phyloP scores from a whole-genome alignment of 2,888 invertebrate species.

The Pseudoips prasinana region DNA sequence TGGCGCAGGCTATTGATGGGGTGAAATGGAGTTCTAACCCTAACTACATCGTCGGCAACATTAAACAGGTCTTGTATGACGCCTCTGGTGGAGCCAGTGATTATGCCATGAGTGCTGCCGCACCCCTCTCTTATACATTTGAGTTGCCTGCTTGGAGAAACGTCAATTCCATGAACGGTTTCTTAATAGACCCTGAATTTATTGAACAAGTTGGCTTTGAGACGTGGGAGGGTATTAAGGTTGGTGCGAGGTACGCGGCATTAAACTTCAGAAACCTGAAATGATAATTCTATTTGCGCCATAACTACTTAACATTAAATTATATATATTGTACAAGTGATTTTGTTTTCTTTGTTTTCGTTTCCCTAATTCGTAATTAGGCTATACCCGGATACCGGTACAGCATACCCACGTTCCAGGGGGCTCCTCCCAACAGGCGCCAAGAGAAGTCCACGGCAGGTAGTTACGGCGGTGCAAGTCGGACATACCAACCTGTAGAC shows the following conservation, averaged over 20 bases:
- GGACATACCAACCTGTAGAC: too few relatives aligned
- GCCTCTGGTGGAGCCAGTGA: slow-evolving; percentile 85
- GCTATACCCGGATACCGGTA: too few relatives aligned
- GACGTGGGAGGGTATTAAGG: slow-evolving; percentile 83
- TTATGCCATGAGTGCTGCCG: slow-evolving; percentile 75
- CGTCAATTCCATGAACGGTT: slow-evolving; percentile 66
- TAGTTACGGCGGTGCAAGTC: too few relatives aligned
- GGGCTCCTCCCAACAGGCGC: too few relatives aligned
- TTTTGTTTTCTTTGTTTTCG: too few relatives aligned
- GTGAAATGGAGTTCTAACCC: slow-evolving; percentile 65
- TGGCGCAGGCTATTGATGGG: slow-evolving; percentile 67
- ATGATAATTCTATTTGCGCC: slow-evolving; percentile 5
- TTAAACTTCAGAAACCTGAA: slow-evolving; percentile 45
- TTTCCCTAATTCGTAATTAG: too few relatives aligned
- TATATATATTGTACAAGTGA: too few relatives aligned
- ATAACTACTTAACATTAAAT: too few relatives aligned
- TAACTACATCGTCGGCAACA: slow-evolving; percentile 75
- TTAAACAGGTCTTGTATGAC: slow-evolving; percentile 73
- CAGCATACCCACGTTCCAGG: too few relatives aligned
- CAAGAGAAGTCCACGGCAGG: too few relatives aligned
- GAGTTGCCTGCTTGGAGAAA: slow-evolving; percentile 76
- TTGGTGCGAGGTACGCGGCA: slow-evolving; percentile 70
- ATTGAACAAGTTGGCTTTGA: slow-evolving; percentile 81
- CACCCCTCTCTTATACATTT: slow-evolving; percentile 81
- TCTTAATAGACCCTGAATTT: slow-evolving; percentile 76